These are phyloP conservation scores for Catonia carolina DNA, from an alignment of 2,888 invertebrate species.

Conservation along the genomic window DNA sequence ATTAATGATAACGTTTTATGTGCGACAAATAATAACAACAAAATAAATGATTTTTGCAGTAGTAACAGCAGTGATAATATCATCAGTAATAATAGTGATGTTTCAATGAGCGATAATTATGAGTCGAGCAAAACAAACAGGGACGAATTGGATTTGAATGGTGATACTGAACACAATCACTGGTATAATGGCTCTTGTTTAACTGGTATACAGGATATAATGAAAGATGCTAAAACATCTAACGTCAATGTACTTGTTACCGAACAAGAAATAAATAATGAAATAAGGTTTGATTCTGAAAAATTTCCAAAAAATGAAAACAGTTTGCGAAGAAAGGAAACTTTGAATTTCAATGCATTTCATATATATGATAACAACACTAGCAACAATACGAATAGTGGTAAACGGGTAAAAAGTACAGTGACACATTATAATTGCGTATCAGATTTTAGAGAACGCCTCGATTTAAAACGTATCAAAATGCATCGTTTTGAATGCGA, in stretches of 20 bases:
- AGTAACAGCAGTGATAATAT: no score
- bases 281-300: conserved; percentile 46
- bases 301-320: conserved; percentile 50
- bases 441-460: conserved; percentile 32
- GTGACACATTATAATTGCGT: conserved; percentile 26
- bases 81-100: no score
- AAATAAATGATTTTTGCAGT: no score
- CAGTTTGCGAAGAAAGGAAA: conserved; percentile 42
- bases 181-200: conserved; percentile 36
- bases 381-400: conserved; percentile 16
- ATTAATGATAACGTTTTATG: no score
- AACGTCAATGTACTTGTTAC: conserved; percentile 50
- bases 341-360: conserved; percentile 43
- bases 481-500: conserved; percentile 26
- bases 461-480: conserved; percentile 34
- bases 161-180: no score
- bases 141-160: no score
- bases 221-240: conserved; percentile 53
- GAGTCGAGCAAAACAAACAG: no score
- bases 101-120: no score
- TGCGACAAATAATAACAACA: no score
- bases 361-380: conserved; percentile 45
- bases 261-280: conserved; percentile 37
- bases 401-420: conserved; percentile 30
- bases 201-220: conserved; percentile 45